Percentiles rank a stretch among this genome's conserved stretches.
Conservation (phyloP, 2,113 vertebrate genomes). For the Eublepharis macularius region DNA sequence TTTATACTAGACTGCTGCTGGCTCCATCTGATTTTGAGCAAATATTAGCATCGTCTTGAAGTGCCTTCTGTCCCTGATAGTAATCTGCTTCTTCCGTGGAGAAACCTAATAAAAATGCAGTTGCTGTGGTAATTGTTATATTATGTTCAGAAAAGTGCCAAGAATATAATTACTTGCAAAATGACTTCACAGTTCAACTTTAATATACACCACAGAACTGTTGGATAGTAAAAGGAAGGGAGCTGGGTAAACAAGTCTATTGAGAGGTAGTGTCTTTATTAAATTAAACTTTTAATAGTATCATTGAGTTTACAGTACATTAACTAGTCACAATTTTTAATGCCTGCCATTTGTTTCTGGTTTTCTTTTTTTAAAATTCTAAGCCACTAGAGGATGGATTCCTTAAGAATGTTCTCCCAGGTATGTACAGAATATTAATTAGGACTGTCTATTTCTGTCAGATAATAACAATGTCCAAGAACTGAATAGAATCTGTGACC, state of each 20-base stretch:
- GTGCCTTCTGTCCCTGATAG: slow-evolving; percentile 61
- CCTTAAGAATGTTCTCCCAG: slow-evolving; percentile 87
- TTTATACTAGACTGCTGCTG: slow-evolving; percentile 40
- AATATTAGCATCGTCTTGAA: slow-evolving; percentile 62
- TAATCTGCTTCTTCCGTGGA: slow-evolving; percentile 64
- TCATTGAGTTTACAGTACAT: slow-evolving; percentile 59
- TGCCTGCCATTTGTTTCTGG: slow-evolving; percentile 51
- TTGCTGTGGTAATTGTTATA: slow-evolving; percentile 66
- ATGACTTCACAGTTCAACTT: slow-evolving; percentile 67
- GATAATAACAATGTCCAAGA: slow-evolving; percentile 93
- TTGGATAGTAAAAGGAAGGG: slow-evolving; percentile 55
- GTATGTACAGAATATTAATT: slow-evolving; percentile 99
- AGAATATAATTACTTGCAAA: slow-evolving; percentile 69
- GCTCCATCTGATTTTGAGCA: slow-evolving; percentile 51
- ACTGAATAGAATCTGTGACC: slow-evolving; percentile 96
- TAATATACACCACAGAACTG: slow-evolving; percentile 60
- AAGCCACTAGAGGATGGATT: slow-evolving; percentile 83
- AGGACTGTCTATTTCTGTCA: slow-evolving; percentile 92
- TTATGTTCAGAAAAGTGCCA: slow-evolving; percentile 64
- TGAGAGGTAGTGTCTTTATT: slow-evolving; percentile 58
- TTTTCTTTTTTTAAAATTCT: slow-evolving; percentile 38
- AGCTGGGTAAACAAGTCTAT: slow-evolving; percentile 60
- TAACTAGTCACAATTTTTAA: slow-evolving; percentile 64
- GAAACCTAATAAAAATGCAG: slow-evolving; percentile 59
- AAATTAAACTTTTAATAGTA: slow-evolving; percentile 69